phyloP scores from a whole-genome alignment of 2,113 vertebrate species.

The Macroglossus sobrinus region DNA sequence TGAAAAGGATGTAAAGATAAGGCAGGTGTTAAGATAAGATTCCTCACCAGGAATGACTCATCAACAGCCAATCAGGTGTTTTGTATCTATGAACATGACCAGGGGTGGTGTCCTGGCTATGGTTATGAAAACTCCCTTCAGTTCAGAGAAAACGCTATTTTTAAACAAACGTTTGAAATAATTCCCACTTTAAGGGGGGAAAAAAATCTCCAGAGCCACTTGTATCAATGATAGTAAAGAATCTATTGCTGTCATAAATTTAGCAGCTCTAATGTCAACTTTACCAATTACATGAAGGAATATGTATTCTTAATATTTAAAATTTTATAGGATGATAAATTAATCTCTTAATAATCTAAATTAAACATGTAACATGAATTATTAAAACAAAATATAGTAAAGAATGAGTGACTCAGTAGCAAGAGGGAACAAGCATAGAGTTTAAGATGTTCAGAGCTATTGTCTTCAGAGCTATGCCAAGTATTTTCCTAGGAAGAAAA shows the following conservation, averaged over 20 bases:
- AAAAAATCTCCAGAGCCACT: neutral
- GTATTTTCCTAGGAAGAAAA: constrained; percentile 78
- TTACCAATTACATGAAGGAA: neutral
- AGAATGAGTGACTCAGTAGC: neutral
- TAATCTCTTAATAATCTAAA: neutral
- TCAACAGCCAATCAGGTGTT: constrained; percentile 25
- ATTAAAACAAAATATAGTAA: neutral
- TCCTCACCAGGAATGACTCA: constrained; percentile 70
- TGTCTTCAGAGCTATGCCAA: constrained; percentile 58
- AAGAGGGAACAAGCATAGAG: neutral
- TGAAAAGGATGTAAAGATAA: constrained; percentile 75
- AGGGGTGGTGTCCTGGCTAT: neutral
- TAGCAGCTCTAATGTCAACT: neutral
- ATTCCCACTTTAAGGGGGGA: neutral
- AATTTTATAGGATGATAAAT: neutral
- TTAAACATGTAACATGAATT: neutral
- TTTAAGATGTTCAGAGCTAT: neutral
- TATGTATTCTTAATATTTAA: neutral
- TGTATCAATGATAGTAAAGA: neutral
- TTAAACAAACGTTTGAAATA: constrained; percentile 36
- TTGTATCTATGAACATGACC: constrained; percentile 21
- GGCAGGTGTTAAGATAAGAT: constrained; percentile 76
- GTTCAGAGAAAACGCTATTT: constrained; percentile 6
- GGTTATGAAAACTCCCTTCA: constrained; percentile 21
- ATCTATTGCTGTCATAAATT: neutral